Conservation (phyloP, 1,140 invertebrate species). For the Phortica variegata region DNA sequence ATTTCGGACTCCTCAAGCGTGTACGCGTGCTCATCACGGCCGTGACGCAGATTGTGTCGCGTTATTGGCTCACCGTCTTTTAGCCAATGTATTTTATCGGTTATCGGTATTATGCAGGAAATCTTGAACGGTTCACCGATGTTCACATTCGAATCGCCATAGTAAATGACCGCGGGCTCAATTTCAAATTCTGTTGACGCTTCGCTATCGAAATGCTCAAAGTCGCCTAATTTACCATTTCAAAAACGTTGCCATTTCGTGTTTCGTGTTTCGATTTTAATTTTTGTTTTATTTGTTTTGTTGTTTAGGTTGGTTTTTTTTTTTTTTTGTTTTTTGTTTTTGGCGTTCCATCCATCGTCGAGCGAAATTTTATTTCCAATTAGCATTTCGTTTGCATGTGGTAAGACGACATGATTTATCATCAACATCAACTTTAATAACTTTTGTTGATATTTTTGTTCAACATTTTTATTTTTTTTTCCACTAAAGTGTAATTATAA, state of each 20-base stretch:
- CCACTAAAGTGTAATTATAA: no score
- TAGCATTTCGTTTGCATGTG: no score
- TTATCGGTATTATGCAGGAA: constrained; percentile 47
- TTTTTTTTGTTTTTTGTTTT: no score
- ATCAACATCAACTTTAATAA: no score
- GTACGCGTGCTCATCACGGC: constrained; percentile 48
- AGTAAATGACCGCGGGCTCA: constrained; percentile 34
- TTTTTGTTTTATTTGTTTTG: neutral
- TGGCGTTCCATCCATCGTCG: no score
- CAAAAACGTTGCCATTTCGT: no score
- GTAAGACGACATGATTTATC: no score
- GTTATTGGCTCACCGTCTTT: constrained; percentile 48
- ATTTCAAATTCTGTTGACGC: constrained; percentile 32
- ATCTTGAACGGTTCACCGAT: constrained; percentile 50
- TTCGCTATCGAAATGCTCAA: constrained; percentile 6
- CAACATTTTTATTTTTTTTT: no score
- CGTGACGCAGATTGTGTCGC: constrained; percentile 50
- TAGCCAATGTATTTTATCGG: constrained; percentile 48
- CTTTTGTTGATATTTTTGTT: no score
- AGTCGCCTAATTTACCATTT: neutral
- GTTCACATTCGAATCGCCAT: constrained; percentile 45
- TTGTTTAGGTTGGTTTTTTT: neutral
- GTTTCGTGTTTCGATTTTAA: no score
- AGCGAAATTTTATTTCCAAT: no score
- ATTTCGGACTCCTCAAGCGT: constrained; percentile 34